Percentiles rank a stretch among this genome's conserved stretches.
Conservation (phyloP, 2,888 invertebrate species). For the Leptopilina drosophilae region DNA sequence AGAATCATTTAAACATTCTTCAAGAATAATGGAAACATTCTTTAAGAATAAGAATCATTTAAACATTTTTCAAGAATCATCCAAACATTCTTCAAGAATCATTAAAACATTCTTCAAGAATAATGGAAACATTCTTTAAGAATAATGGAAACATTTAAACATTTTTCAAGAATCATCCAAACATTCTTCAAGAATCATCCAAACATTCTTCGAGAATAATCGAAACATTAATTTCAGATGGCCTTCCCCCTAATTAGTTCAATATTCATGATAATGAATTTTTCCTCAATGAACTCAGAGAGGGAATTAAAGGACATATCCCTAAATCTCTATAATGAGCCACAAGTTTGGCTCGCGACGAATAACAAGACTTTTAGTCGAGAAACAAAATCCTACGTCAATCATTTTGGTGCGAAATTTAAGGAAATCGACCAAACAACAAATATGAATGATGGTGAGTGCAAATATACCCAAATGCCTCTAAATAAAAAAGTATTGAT, state of each 20-base stretch:
- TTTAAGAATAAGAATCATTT: too few relatives aligned
- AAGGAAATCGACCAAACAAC: background rate
- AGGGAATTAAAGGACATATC: background rate
- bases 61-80: too few relatives aligned
- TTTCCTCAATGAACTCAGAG: slow-evolving; percentile 43
- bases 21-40: too few relatives aligned
- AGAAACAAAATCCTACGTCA: background rate
- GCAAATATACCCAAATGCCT: background rate
- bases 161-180: too few relatives aligned
- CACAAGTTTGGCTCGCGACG: slow-evolving; percentile 21
- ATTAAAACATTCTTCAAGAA: too few relatives aligned
- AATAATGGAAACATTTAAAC: too few relatives aligned
- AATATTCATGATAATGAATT: slow-evolving; percentile 67
- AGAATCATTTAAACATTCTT: too few relatives aligned
- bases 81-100: too few relatives aligned
- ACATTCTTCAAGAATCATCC: too few relatives aligned
- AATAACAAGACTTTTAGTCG: background rate
- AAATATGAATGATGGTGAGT: slow-evolving; percentile 43
- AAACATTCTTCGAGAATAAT: too few relatives aligned
- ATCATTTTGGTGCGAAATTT: background rate
- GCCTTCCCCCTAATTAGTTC: slow-evolving; percentile 69
- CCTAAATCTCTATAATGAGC: background rate
- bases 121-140: too few relatives aligned
- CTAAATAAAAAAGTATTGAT: too few relatives aligned
- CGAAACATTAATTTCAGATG: slow-evolving; percentile 60